These are phyloP conservation scores for Zophobas atratus DNA, from an alignment of 1,140 invertebrate species.

Conservation along the genomic window DNA sequence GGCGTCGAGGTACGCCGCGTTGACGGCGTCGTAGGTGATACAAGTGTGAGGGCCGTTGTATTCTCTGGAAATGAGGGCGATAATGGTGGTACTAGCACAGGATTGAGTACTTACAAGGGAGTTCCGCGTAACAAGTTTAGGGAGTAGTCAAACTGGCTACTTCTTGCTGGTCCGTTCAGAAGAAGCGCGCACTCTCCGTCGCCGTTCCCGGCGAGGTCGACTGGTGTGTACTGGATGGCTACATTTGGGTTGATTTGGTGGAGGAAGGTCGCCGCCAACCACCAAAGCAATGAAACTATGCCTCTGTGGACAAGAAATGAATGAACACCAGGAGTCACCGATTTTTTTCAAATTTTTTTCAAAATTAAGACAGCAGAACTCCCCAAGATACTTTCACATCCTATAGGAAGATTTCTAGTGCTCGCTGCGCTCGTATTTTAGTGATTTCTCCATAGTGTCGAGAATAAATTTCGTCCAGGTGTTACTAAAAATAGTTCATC, in stretches of 20 bases:
- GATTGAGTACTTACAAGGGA: constrained; percentile 73
- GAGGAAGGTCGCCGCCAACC: constrained; percentile 10
- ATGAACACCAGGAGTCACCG: no score
- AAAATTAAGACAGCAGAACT: no score
- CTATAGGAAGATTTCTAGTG: no score
- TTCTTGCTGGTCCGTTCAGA: constrained; percentile 80
- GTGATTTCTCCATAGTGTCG: no score
- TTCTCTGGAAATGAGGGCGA: constrained; percentile 70
- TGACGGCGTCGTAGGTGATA: constrained; percentile 93
- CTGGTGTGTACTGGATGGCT: constrained; percentile 64
- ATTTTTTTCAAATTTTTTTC: no score
- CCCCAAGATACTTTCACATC: no score
- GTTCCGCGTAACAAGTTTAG: constrained; percentile 83
- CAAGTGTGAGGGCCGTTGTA: constrained; percentile 83
- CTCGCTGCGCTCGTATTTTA: no score
- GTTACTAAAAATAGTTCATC: no score
- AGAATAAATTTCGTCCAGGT: no score
- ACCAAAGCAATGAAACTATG: constrained; percentile 27
- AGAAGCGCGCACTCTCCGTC: constrained; percentile 83
- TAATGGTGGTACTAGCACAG: not conserved
- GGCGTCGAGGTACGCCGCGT: constrained; percentile 90
- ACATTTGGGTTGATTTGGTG: constrained; percentile 41
- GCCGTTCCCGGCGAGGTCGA: constrained; percentile 64
- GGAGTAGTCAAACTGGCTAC: constrained; percentile 86
- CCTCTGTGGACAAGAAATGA: constrained; percentile 50